Base-by-base conservation (phyloP, 2,888 invertebrate genomes). In the Lochmaea capreae region DNA sequence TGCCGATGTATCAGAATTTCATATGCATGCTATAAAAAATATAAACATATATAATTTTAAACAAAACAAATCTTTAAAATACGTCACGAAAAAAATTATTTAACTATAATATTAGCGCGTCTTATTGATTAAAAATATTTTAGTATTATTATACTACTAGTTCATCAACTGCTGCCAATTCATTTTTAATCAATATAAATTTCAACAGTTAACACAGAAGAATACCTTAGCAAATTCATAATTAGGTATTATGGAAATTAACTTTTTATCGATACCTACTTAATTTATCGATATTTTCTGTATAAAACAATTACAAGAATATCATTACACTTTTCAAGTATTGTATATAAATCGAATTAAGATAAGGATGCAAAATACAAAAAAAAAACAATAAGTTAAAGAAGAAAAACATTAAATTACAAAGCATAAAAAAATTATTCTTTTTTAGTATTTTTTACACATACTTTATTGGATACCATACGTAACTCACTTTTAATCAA, bases 361-460 rank as follows among this genome's bases (percentile, higher is more conserved):
- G 42, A 57, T 39, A n/a, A 61, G 8, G 8, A 57, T 67, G 5
- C 8, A 43, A 54, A 39, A 39, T 49, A 65, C 54, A 66, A 26
- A 54, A 12, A 42, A 49, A 26, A 39, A 67, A 67, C 2, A 12
- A 67, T 11, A 39, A 39, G 33, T 39, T 39, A 39, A 26, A 33
- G 33, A 39, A 8, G 33, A 39, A 57, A 67, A 59, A 59, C 46
- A 59, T 43, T n/a, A 58, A 67, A 16, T 58, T 59, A 67, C 26
- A 22, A 67, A 62, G 69, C 54, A 70, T 57, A 63, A 54, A 63
- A n/a, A 52, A 70, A 70, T 63, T 63, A 57, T 46, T 63, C 57
- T 42, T 18, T 42, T 57, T 39, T 39, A 18, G 8, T 46, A 46
- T 46, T 46, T 63, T 65, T 65, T 49, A 65, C 46, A 65, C 65